These are phyloP conservation scores for Neoarius graeffei DNA, from an alignment of 2,113 vertebrate genomes.

Conservation along the genomic window DNA sequence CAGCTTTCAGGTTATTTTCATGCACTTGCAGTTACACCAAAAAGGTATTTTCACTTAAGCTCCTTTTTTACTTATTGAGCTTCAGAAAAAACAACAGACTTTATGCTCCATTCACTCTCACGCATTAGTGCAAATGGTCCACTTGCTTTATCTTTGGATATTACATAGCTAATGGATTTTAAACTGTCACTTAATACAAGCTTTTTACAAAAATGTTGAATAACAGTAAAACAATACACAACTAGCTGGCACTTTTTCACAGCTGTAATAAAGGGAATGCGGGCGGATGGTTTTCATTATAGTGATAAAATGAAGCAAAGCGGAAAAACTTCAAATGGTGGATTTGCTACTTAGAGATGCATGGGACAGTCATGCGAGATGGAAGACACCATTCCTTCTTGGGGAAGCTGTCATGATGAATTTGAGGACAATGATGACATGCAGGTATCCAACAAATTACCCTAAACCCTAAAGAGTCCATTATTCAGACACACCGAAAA, in stretches of 20 bases:
- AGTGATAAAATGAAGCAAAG: background rate
- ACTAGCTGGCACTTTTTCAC: background rate
- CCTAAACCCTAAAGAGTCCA: background rate
- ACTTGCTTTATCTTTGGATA: background rate
- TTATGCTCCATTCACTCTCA: background rate
- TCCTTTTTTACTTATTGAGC: background rate
- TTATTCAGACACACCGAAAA: background rate
- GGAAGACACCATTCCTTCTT: background rate
- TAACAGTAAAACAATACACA: background rate
- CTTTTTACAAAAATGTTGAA: background rate
- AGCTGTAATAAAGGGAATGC: background rate
- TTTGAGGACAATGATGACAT: background rate
- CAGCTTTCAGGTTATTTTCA: background rate
- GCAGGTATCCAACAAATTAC: background rate
- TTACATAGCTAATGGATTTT: background rate
- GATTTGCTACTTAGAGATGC: background rate
- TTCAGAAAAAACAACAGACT: slow-evolving; percentile 4
- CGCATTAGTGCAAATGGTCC: background rate
- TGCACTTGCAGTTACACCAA: background rate
- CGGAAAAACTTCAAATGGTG: background rate
- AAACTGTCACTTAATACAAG: slow-evolving; percentile 4
- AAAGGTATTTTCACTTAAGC: background rate
- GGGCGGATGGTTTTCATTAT: background rate
- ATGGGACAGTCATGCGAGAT: background rate
- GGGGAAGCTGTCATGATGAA: background rate